Evolutionary conservation across 2,888 invertebrate species (phyloP).

Genomic region (Augochlorella aurata): DNA sequence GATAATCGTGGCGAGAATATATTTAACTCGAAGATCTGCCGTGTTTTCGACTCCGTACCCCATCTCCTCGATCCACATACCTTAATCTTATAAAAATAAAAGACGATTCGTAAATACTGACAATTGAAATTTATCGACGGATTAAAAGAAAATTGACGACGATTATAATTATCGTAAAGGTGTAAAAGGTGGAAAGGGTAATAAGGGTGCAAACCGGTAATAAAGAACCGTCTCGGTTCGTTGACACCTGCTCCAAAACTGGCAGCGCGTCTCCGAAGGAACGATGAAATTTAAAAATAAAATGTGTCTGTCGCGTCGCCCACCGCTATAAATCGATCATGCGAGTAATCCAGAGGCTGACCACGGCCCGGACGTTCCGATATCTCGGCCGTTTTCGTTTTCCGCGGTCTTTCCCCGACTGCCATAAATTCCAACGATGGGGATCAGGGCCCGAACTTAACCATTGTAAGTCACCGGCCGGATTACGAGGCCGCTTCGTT

Average conservation of each 20-base stretch:
- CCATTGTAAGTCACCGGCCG: slow-evolving; percentile 16
- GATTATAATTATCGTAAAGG: too few relatives aligned
- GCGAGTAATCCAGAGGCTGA: background rate
- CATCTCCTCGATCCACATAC: too few relatives aligned
- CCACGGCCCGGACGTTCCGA: background rate
- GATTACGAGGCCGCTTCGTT: background rate
- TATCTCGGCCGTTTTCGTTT: slow-evolving; percentile 7
- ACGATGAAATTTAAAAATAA: background rate
- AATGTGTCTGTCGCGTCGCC: background rate
- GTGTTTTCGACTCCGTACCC: too few relatives aligned
- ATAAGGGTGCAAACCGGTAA: background rate
- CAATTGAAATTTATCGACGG: too few relatives aligned
- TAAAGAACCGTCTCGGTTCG: background rate
- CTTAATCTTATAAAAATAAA: too few relatives aligned
- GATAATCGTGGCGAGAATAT: background rate
- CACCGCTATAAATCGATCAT: background rate
- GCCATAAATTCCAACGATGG: slow-evolving; percentile 17
- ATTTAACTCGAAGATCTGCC: background rate
- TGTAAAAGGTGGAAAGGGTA: too few relatives aligned
- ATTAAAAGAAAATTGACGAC: too few relatives aligned
- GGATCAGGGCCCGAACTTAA: background rate
- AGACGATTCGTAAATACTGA: too few relatives aligned
- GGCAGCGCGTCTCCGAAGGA: background rate
- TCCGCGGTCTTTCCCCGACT: background rate
- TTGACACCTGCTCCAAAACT: background rate